Evolutionary conservation across 2,888 invertebrate species (phyloP).

Genomic region (Leuctra nigra): DNA sequence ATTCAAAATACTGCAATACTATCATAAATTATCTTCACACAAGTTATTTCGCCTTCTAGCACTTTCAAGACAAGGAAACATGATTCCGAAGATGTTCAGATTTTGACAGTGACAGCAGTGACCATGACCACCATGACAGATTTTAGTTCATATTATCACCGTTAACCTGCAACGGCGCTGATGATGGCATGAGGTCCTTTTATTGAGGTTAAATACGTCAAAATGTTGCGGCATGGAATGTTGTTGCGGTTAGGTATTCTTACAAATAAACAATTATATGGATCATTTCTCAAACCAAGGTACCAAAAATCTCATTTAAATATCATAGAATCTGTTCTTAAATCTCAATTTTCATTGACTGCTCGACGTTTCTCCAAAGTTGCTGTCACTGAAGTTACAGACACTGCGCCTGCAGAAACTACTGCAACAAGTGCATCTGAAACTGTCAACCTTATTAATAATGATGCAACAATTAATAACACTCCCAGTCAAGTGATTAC

Average conservation of each 20-base stretch:
- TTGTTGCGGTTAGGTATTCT: background rate
- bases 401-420: background rate
- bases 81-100: background rate
- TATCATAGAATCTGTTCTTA: background rate
- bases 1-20: background rate
- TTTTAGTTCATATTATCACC: too few species aligned
- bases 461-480: background rate
- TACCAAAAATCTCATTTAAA: background rate
- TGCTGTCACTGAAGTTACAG: background rate
- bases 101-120: too few species aligned
- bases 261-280: background rate
- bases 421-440: too few species aligned
- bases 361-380: background rate
- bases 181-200: background rate
- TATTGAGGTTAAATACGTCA: background rate
- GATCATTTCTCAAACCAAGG: background rate
- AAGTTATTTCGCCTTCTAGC: too few species aligned
- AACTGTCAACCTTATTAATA: background rate
- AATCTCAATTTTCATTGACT: background rate
- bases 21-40: background rate
- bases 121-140: too few species aligned
- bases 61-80: too few species aligned
- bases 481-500: background rate
- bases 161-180: too few species aligned
- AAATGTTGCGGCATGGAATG: conserved; percentile 10